phyloP scores from a whole-genome alignment of 2,888 invertebrate genomes.

The Netelia virgata region DNA sequence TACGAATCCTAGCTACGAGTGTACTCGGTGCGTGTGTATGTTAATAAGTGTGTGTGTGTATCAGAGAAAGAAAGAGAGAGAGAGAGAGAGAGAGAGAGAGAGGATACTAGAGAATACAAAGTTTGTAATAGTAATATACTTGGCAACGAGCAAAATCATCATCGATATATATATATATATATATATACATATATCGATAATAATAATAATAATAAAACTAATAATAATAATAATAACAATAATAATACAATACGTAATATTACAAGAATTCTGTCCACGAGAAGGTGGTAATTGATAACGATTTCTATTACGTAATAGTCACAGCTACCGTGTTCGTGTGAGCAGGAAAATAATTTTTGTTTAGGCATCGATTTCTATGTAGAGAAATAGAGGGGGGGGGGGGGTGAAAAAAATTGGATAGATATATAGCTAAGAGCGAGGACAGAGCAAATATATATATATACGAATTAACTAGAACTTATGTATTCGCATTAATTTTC shows the following conservation, averaged over 20 bases:
- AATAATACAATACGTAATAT: constrained; percentile 23
- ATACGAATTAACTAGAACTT: not conserved
- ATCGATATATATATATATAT: constrained; percentile 37
- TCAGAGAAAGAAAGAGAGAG: constrained; percentile 15
- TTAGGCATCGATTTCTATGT: constrained; percentile 45
- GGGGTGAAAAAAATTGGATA: constrained; percentile 19
- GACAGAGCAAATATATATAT: not conserved
- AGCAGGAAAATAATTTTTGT: constrained; percentile 7
- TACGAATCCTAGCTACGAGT: constrained; percentile 46
- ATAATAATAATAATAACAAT: constrained; percentile 21
- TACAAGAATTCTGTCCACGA: constrained; percentile 25
- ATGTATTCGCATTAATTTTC: not conserved
- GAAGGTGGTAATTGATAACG: constrained; percentile 7
- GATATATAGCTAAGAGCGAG: constrained; percentile 9
- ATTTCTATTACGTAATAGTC: constrained; percentile 13
- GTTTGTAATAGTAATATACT: constrained; percentile 25
- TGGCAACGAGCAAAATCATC: constrained; percentile 47
- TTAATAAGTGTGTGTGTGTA: constrained; percentile 35
- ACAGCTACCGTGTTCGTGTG: constrained; percentile 25
- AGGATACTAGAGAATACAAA: constrained; percentile 12
- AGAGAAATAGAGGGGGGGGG: constrained; percentile 11
- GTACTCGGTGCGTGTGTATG: constrained; percentile 62
- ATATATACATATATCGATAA: constrained; percentile 10
- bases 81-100: constrained; percentile 19
- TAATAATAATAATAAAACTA: constrained; percentile 4